Percentiles rank a stretch among this genome's conserved stretches.
Conservation (phyloP, 2,888 invertebrate species). For the Drosophila recens region DNA sequence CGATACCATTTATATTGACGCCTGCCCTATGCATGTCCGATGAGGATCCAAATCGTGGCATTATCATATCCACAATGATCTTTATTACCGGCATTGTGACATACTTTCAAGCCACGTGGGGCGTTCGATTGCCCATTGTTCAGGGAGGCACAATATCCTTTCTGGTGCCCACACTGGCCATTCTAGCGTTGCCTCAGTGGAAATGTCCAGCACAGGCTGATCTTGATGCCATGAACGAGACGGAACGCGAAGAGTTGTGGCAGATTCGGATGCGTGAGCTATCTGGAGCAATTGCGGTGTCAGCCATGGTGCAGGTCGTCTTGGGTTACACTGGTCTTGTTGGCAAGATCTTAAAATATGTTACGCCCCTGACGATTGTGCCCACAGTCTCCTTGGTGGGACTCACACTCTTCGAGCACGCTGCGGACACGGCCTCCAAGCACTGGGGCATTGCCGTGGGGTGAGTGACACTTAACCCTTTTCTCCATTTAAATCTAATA, state of each 20-base stretch:
- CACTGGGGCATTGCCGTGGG: conserved; percentile 94
- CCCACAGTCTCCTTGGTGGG: conserved; percentile 94
- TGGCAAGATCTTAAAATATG: conserved; percentile 90
- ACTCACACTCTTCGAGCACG: conserved; percentile 92
- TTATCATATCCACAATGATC: conserved; percentile 93
- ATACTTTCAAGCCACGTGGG: conserved; percentile 90
- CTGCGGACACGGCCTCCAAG: conserved; percentile 91
- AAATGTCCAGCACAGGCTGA: conserved; percentile 88
- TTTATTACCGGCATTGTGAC: conserved; percentile 93
- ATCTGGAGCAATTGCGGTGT: conserved; percentile 93
- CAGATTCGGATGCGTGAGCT: conserved; percentile 91
- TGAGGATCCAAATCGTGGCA: conserved; percentile 90
- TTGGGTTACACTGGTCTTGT: conserved; percentile 91
- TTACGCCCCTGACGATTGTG: conserved; percentile 93
- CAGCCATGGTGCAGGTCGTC: conserved; percentile 91
- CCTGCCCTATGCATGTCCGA: conserved; percentile 92
- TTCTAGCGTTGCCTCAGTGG: conserved; percentile 90
- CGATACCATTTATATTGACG: conserved; percentile 93
- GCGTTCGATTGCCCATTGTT: conserved; percentile 91
- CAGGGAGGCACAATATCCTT: conserved; percentile 93
- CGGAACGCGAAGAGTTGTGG: conserved; percentile 89
- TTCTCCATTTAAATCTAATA: too few species aligned
- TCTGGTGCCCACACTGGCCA: conserved; percentile 91
- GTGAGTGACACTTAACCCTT: conserved; percentile 85
- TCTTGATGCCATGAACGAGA: conserved; percentile 86